phyloP scores from a whole-genome alignment of 2,113 vertebrate genomes.

The Cyprinodon tularosa region DNA sequence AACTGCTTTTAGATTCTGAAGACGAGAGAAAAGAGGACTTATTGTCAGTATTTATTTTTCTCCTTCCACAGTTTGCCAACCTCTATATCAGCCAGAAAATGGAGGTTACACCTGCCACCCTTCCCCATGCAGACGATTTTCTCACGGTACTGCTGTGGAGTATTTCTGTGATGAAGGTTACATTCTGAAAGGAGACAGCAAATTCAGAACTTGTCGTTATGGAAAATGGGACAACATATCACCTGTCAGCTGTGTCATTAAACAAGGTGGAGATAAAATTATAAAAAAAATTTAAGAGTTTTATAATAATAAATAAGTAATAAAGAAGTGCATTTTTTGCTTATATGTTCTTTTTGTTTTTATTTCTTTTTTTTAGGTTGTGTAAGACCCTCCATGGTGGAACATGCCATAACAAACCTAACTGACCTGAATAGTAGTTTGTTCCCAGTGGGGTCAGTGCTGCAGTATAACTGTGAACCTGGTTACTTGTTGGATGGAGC shows the following conservation, averaged over 20 bases:
- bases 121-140: constrained; percentile 86
- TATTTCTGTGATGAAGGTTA: constrained; percentile 93
- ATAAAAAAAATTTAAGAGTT: not conserved
- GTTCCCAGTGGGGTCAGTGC: constrained; percentile 72
- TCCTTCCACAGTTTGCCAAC: constrained; percentile 83
- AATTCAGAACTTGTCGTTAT: constrained; percentile 90
- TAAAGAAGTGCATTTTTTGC: not conserved
- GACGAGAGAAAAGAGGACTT: not conserved
- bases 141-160: constrained; percentile 88
- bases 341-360: not conserved
- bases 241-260: constrained; percentile 89
- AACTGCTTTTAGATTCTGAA: not conserved
- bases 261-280: constrained; percentile 72
- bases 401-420: constrained; percentile 68
- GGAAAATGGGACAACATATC: constrained; percentile 91
- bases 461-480: constrained; percentile 78
- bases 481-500: constrained; percentile 75
- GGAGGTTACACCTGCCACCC: constrained; percentile 93
- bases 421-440: constrained; percentile 76
- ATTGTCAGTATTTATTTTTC: not conserved
- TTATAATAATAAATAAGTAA: not conserved
- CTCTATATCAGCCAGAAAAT: constrained; percentile 90
- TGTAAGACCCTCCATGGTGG: constrained; percentile 67
- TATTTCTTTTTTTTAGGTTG: constrained; percentile 58
- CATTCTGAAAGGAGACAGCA: constrained; percentile 91